Evolutionary conservation across 1,140 invertebrate species (phyloP).

Genomic region (Drosophila persimilis): DNA sequence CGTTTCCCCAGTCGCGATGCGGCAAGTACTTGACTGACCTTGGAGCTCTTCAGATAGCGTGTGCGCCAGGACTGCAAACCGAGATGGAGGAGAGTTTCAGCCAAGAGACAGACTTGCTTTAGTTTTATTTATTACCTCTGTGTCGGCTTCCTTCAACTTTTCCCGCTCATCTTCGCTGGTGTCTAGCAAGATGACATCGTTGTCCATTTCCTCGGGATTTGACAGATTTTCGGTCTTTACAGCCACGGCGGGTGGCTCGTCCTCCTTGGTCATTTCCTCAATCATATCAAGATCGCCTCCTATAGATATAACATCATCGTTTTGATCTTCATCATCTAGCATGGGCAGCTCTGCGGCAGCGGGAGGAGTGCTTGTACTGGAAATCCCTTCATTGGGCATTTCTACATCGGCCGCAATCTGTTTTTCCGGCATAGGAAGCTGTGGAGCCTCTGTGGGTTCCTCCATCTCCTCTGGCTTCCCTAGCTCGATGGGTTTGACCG

Average conservation of each 20-base stretch:
- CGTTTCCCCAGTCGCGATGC: conserved; percentile 85
- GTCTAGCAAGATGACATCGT: conserved; percentile 75
- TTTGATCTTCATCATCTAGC: conserved; percentile 74
- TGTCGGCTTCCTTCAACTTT: conserved; percentile 40
- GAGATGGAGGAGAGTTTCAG: not conserved
- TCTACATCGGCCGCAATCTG: too few relatives aligned
- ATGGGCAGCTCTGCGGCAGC: not conserved
- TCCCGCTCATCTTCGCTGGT: conserved; percentile 77
- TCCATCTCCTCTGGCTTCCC: conserved; percentile 2
- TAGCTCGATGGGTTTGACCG: conserved; percentile 5
- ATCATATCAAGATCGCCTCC: conserved; percentile 77
- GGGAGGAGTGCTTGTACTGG: not conserved
- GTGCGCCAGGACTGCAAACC: conserved; percentile 72
- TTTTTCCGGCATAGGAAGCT: not conserved
- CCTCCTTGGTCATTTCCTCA: conserved; percentile 67
- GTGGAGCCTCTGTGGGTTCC: not conserved
- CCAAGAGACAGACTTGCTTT: conserved; percentile 1
- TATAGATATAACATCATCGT: conserved; percentile 81
- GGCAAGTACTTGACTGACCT: conserved; percentile 85
- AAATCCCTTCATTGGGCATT: not conserved
- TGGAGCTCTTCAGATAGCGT: conserved; percentile 84
- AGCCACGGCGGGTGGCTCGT: conserved; percentile 23
- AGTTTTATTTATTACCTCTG: conserved; percentile 45
- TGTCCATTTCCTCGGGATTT: conserved; percentile 57
- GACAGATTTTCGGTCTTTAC: conserved; percentile 30